A percentile compares a stretch with the other conserved stretches of the same genome.
These are phyloP conservation scores for Perizoma flavofasciatum DNA, from an alignment of 2,888 invertebrate species.

Conservation along the genomic window DNA sequence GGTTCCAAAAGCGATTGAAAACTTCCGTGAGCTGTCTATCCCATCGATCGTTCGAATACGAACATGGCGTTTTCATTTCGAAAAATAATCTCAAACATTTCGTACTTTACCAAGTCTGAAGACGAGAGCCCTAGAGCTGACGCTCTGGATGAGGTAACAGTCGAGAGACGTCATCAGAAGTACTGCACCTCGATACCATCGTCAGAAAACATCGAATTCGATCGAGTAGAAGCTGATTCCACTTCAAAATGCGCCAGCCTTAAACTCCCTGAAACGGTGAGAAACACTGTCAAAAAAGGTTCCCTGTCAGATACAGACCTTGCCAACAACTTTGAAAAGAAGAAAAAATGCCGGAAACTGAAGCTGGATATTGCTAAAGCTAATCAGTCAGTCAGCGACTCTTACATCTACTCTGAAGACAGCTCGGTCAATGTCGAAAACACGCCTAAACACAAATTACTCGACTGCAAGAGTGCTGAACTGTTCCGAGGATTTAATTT, in stretches of 20 bases:
- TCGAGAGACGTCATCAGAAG: slow-evolving; percentile 13
- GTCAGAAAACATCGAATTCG: slow-evolving; percentile 47
- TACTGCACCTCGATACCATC: slow-evolving; percentile 25
- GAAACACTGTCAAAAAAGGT: slow-evolving; percentile 59
- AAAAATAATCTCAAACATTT: slow-evolving; percentile 75
- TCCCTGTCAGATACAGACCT: slow-evolving; percentile 72
- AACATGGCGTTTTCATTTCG: slow-evolving; percentile 76
- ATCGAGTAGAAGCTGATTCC: slow-evolving; percentile 64
- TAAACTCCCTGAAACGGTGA: slow-evolving; percentile 56
- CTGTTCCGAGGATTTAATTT: slow-evolving; percentile 67
- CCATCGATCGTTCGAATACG: slow-evolving; percentile 2
- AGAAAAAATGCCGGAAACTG: slow-evolving; percentile 58
- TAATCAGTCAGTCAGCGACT: slow-evolving; percentile 58
- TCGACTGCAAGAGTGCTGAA: slow-evolving; percentile 64
- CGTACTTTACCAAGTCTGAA: slow-evolving; percentile 69
- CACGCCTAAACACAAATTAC: slow-evolving; percentile 68
- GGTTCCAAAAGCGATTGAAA: slow-evolving; percentile 13
- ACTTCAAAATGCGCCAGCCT: slow-evolving; percentile 60
- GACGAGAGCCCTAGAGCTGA: slow-evolving; percentile 31
- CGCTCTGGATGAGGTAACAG: neutral
- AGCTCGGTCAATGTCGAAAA: slow-evolving; percentile 59
- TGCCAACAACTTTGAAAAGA: slow-evolving; percentile 48
- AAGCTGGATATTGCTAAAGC: slow-evolving; percentile 69
- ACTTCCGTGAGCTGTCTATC: slow-evolving; percentile 9
- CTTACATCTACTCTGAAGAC: slow-evolving; percentile 42